Evolutionary conservation across 2,888 invertebrate genomes (phyloP).

Genomic region (Chymomyza procnemis): DNA sequence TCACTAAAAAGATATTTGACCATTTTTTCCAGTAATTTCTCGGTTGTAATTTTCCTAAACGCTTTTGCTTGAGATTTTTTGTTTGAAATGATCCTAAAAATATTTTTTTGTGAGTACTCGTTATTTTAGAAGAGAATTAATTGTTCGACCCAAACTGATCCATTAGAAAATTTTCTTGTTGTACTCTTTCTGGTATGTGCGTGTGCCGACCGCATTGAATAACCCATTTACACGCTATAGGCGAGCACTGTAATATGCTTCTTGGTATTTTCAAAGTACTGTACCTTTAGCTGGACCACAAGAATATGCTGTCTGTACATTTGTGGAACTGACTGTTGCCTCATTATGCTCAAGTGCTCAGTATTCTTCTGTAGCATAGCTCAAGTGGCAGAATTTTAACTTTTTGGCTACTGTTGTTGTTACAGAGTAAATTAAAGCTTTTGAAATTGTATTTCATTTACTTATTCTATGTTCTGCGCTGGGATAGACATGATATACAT

Average conservation of each 20-base stretch:
- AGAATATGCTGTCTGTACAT: not conserved
- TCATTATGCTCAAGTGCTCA: slow-evolving; percentile 9
- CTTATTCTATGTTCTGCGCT: not conserved
- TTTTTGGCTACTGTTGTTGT: not conserved
- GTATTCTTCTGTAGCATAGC: slow-evolving; percentile 7
- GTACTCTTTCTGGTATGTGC: too few species aligned
- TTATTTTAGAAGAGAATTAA: too few species aligned
- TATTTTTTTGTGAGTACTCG: too few species aligned
- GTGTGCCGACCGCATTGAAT: too few species aligned
- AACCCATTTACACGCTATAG: not conserved
- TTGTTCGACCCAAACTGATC: too few species aligned
- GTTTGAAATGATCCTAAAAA: too few species aligned
- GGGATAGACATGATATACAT: not conserved
- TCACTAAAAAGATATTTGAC: too few species aligned
- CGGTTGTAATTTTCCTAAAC: too few species aligned
- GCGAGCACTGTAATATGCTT: not conserved
- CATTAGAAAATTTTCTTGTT: too few species aligned
- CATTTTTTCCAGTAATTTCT: too few species aligned
- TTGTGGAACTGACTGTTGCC: slow-evolving; percentile 1
- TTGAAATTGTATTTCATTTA: not conserved
- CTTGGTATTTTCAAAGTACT: not conserved
- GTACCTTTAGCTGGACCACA: too few species aligned
- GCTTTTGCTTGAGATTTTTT: too few species aligned
- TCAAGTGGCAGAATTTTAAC: slow-evolving; percentile 11
- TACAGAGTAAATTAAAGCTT: slow-evolving; percentile 11